Evolutionary conservation across 92 coral and sea anemone species (phyloP).

Genomic region (Epizoanthus fatuus): DNA sequence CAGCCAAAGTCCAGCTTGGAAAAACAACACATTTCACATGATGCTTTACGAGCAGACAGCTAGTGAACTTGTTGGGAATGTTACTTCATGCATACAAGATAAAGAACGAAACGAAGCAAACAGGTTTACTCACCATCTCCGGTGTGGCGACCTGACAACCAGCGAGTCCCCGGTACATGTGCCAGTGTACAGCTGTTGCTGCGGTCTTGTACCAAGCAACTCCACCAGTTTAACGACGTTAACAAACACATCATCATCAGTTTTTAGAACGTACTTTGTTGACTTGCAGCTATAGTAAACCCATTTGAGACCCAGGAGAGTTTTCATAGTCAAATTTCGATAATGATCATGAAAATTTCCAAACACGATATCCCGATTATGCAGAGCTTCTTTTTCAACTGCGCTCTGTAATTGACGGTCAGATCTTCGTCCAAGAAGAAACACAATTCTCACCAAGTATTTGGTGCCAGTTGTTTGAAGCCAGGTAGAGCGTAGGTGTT

Average conservation of each 20-base stretch:
- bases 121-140: background rate
- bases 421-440: background rate
- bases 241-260: slow-evolving; percentile 12
- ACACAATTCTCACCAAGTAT: background rate
- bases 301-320: slow-evolving; percentile 4
- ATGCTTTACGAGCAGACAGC: too few species aligned
- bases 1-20: too few species aligned
- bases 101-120: too few species aligned
- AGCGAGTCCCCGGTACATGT: background rate
- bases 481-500: background rate
- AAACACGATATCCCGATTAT: background rate
- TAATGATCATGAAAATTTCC: slow-evolving; percentile 12
- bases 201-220: background rate
- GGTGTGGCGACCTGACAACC: background rate
- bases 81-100: too few species aligned
- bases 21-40: too few species aligned
- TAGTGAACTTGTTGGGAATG: too few species aligned
- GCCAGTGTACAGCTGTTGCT: background rate
- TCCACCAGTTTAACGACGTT: slow-evolving; percentile 1
- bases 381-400: background rate
- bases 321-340: slow-evolving; percentile 4
- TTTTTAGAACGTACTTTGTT: background rate
- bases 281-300: slow-evolving; percentile 6
- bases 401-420: background rate
- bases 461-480: background rate